Evolutionary conservation across 2,797 vertebrate species (phyloP).

Genomic region (Malacoctenus gilli): DNA sequence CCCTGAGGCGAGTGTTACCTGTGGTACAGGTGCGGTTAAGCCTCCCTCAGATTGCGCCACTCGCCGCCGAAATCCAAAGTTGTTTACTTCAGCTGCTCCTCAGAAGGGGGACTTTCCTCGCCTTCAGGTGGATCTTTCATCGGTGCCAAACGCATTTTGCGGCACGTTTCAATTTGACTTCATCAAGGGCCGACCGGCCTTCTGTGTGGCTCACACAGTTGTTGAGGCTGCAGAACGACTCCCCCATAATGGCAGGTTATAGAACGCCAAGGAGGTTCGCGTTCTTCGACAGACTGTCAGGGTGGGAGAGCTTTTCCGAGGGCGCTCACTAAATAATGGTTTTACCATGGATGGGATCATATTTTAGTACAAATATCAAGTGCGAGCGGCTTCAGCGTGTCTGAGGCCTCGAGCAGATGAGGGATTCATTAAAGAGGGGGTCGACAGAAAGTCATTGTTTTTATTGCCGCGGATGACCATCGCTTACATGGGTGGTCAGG

Average conservation of each 20-base stretch:
- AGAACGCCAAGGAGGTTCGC: neutral
- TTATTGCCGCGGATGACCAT: conserved; percentile 31
- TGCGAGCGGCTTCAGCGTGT: conserved; percentile 24
- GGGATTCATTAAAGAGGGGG: conserved; percentile 41
- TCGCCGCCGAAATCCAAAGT: conserved; percentile 45
- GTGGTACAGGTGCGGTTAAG: conserved; percentile 2
- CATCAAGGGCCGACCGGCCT: conserved; percentile 46
- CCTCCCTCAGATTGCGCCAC: conserved; percentile 26
- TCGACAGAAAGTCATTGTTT: conserved; percentile 41
- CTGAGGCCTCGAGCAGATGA: conserved; percentile 40
- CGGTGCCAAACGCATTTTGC: conserved; percentile 20
- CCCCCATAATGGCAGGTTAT: conserved; percentile 34
- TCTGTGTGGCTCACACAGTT: conserved; percentile 27
- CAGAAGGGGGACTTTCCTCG: conserved; percentile 65
- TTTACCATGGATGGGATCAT: conserved; percentile 48
- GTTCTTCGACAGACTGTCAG: conserved; percentile 14
- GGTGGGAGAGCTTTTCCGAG: conserved; percentile 31
- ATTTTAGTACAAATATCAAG: conserved; percentile 52
- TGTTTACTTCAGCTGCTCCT: conserved; percentile 42
- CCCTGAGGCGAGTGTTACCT: conserved; percentile 20
- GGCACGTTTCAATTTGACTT: conserved; percentile 50
- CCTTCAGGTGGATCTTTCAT: conserved; percentile 58
- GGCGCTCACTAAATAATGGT: conserved; percentile 15
- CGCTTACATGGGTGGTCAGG: conserved; percentile 54
- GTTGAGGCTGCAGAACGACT: conserved; percentile 27